phyloP scores from a whole-genome alignment of 2,797 vertebrate genomes.

The Chrysocyon brachyurus region DNA sequence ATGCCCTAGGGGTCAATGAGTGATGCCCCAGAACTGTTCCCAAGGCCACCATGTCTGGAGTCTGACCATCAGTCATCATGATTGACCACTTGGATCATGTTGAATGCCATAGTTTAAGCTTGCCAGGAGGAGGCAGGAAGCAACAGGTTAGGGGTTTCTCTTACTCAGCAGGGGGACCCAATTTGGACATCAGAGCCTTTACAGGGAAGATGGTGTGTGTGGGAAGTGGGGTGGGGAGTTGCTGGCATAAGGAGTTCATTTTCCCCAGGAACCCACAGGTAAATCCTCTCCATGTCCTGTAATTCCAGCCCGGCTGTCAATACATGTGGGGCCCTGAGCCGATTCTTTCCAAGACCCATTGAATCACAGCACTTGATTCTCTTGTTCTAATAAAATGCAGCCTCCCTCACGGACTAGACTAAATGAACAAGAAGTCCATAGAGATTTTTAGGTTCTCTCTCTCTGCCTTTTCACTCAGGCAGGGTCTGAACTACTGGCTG shows the following conservation, averaged over 20 bases:
- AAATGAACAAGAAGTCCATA: background rate
- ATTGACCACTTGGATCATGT: background rate
- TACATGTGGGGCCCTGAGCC: rapidly evolving
- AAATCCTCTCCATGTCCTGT: background rate
- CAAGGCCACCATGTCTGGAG: background rate
- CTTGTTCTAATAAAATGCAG: background rate
- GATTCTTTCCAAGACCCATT: background rate
- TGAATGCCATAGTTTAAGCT: background rate
- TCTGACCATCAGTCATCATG: background rate
- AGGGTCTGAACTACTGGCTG: background rate
- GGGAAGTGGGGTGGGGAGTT: no score
- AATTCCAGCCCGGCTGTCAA: background rate
- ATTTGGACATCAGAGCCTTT: background rate
- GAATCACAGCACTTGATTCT: background rate
- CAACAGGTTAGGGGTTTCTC: background rate
- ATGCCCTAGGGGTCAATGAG: background rate
- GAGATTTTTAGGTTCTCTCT: background rate
- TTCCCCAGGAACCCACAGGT: background rate
- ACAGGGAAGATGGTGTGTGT: background rate
- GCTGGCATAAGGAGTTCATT: background rate
- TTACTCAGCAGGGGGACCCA: background rate
- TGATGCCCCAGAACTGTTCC: background rate
- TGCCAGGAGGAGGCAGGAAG: background rate
- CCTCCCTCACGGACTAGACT: background rate
- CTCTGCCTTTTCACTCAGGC: background rate